phyloP scores from a whole-genome alignment of 2,797 vertebrate species.

The Pseudotriccus pelzelni region DNA sequence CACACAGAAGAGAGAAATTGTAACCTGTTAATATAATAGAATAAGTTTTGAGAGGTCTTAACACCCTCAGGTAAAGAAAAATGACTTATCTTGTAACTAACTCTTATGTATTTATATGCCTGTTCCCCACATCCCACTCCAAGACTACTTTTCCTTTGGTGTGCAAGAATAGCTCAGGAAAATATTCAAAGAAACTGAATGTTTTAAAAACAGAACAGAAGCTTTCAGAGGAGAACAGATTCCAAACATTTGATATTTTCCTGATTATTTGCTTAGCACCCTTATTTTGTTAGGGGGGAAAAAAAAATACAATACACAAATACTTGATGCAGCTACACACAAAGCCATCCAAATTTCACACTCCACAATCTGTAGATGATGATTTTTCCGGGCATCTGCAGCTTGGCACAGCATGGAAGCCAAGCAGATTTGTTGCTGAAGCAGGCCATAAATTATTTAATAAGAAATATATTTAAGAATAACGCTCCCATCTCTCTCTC shows the following conservation, averaged over 20 bases:
- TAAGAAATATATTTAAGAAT: slow-evolving; percentile 63
- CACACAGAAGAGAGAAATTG: not conserved
- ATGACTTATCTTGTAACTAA: not conserved
- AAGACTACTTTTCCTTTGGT: slow-evolving; percentile 17
- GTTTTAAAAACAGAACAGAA: slow-evolving; percentile 62
- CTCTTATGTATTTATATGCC: slow-evolving; percentile 25
- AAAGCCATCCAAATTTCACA: slow-evolving; percentile 69
- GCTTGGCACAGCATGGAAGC: slow-evolving; percentile 68
- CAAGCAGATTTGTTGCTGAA: slow-evolving; percentile 68
- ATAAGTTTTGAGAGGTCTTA: not conserved
- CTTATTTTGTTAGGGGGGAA: slow-evolving; percentile 25
- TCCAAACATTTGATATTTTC: slow-evolving; percentile 63
- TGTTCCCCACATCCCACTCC: slow-evolving; percentile 6
- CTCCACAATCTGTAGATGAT: slow-evolving; percentile 66
- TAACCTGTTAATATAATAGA: not conserved
- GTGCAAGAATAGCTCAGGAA: slow-evolving; percentile 46
- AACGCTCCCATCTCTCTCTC: slow-evolving; percentile 8
- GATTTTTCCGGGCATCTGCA: slow-evolving; percentile 64
- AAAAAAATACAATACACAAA: slow-evolving; percentile 55
- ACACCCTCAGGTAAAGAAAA: not conserved
- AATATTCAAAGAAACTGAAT: slow-evolving; percentile 16
- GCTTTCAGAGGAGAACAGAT: slow-evolving; percentile 58
- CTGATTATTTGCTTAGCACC: slow-evolving; percentile 57
- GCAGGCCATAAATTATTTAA: slow-evolving; percentile 62
- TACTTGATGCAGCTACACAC: slow-evolving; percentile 49